Evolutionary conservation across 2,888 invertebrate genomes (phyloP), one percentile per base, ranked within the genome.

Genomic region (Aporophyla lueneburgensis): DNA sequence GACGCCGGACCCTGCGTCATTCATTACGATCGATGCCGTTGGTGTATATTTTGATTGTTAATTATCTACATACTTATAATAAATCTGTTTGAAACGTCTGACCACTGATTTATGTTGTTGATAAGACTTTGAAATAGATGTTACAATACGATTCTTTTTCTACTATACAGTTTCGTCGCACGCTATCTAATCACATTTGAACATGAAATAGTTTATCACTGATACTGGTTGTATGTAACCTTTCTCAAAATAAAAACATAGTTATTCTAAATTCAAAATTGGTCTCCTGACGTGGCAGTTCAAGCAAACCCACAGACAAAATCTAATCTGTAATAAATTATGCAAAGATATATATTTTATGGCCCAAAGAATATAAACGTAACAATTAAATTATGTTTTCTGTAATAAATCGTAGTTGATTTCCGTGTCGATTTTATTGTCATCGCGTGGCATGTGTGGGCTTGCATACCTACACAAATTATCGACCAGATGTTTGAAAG

Each of bases 1-100:
- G 94, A 89, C 95, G 95, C 92, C 92, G 93, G 92, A 90, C 90
- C 92, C 90, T 81, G 74, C 82, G 84, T 90, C 89, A 92, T 93
- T 93, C 92, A 92, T 91, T 89, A 89, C 83, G 74, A 91, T 93
- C 92, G 89, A 93, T 92, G 85, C 78, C 78, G 86, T 87, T 84
- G 86, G 88, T 89, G 88, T 88, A 88, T 85, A 85, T 87, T 90
- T 88, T 87, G 88, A 90, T 90, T 91, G 90, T 90, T 92, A 92
- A 93, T 92, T 92, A 90, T 82, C 83, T 88, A 85, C 65, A 53
- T 71, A 80, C 72, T 67, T 74, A 69, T 71, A 86, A 86, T 74
- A 85, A 81, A 82, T 85, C 51, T 76, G 63, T 59, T 62, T 12
- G 49, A n/a, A 82, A 56, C 27, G 83, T 76, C 86, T 71, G 71